Conservation (phyloP, 2,113 vertebrate genomes). For the Hemibagrus wyckioides region DNA sequence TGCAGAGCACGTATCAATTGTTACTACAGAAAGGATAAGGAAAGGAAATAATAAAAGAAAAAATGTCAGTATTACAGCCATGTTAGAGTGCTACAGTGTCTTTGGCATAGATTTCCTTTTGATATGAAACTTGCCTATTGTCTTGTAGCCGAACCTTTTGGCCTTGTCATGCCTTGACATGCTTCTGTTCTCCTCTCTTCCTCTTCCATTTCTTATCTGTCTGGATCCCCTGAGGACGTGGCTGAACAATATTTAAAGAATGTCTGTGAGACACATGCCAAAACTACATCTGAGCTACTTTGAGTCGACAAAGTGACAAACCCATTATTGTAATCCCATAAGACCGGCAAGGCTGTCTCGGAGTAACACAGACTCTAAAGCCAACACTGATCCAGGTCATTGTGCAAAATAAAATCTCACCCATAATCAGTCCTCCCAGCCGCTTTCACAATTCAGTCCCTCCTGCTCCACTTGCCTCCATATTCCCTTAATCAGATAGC, state of each 20-base stretch:
- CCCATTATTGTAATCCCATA: background rate
- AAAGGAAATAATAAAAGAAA: background rate
- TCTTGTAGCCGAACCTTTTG: background rate
- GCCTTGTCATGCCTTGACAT: constrained; percentile 24
- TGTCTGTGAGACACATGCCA: constrained; percentile 28
- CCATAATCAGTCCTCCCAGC: constrained; percentile 17
- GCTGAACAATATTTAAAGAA: constrained; percentile 35
- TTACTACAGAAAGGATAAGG: background rate
- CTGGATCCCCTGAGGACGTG: constrained; percentile 27
- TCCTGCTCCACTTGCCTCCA: constrained; percentile 8
- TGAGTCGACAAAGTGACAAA: background rate
- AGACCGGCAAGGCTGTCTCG: background rate
- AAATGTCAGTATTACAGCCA: background rate
- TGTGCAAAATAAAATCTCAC: background rate
- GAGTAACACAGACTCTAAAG: background rate
- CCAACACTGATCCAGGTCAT: background rate
- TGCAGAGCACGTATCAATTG: background rate
- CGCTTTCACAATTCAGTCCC: background rate
- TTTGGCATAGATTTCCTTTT: background rate
- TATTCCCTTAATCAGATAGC: constrained; percentile 37
- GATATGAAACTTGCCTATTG: background rate
- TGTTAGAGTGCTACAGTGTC: background rate
- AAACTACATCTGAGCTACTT: constrained; percentile 16
- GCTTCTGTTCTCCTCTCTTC: background rate
- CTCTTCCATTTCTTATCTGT: constrained; percentile 13